Conservation (phyloP, 2,113 vertebrate genomes). For the Piprites chloris region DNA sequence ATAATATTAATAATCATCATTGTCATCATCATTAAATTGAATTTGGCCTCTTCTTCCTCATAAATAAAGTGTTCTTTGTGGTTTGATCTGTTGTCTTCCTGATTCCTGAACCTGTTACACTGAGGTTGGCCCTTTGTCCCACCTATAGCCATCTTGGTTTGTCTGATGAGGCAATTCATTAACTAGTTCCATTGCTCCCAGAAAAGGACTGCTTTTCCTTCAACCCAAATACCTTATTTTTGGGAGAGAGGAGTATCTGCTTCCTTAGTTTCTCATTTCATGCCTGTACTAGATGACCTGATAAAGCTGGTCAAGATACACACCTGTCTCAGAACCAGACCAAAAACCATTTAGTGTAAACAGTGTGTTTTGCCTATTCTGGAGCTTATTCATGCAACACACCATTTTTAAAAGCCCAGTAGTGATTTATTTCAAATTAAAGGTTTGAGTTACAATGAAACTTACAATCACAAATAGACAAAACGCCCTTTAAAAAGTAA, state of each 20-base stretch:
- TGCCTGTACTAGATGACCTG: background rate
- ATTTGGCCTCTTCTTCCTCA: background rate
- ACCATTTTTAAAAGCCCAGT: fast-evolving
- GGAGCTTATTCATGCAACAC: background rate
- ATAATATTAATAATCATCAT: background rate
- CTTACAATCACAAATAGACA: background rate
- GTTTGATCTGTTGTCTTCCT: background rate
- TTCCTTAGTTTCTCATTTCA: background rate
- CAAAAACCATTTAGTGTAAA: background rate
- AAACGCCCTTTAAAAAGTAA: background rate
- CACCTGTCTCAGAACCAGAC: background rate
- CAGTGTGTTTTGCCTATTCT: background rate
- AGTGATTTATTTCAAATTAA: background rate
- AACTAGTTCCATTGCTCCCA: background rate
- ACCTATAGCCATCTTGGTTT: background rate
- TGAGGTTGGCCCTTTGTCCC: background rate
- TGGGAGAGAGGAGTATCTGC: background rate
- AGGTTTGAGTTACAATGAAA: background rate
- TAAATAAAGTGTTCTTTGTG: background rate
- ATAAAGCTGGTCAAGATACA: background rate
- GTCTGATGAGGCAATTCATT: background rate
- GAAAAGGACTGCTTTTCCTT: background rate
- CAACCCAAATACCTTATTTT: background rate
- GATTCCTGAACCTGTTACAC: background rate
- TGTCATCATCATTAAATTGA: background rate